Conservation (phyloP, 2,888 invertebrate genomes). For the Copidosoma aretas region DNA sequence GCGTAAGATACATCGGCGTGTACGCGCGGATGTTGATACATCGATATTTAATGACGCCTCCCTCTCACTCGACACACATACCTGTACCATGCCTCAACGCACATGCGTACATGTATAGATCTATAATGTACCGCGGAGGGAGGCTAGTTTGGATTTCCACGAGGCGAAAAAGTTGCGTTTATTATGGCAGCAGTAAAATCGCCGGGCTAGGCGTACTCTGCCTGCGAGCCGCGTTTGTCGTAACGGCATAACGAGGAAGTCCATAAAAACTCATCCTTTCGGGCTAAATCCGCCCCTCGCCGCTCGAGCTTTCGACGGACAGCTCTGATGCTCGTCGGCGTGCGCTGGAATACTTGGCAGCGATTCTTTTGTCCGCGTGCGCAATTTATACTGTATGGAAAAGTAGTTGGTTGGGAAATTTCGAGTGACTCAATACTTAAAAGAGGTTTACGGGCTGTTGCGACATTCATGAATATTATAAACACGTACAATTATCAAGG, state of each 20-base stretch:
- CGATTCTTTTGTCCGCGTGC: too few species aligned
- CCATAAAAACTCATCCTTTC: constrained; percentile 31
- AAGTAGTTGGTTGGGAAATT: too few species aligned
- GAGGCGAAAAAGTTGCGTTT: constrained; percentile 25
- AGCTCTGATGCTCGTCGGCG: not conserved
- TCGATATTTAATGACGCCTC: constrained; percentile 35
- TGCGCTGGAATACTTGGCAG: too few species aligned
- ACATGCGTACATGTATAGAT: not conserved
- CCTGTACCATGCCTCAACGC: not conserved
- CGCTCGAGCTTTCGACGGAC: not conserved
- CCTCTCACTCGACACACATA: constrained; percentile 8
- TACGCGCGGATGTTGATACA: constrained; percentile 36
- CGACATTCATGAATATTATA: too few species aligned
- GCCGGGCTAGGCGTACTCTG: not conserved
- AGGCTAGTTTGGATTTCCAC: constrained; percentile 19
- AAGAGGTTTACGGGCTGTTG: too few species aligned
- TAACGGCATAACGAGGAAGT: constrained; percentile 13
- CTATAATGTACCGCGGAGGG: too few species aligned
- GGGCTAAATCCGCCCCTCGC: constrained; percentile 6
- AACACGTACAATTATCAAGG: too few species aligned
- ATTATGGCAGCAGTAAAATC: constrained; percentile 38
- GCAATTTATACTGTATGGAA: too few species aligned
- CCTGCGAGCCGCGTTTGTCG: too few species aligned
- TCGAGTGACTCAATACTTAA: too few species aligned
- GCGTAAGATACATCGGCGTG: not conserved